Conservation (phyloP, 2,113 vertebrate species). For the chimpanzee (Pan troglodytes) region NHGRI_mPanTro3-v2.1_pri NC_072413.2:21697501-21698000, state of each 20-base stretch:
- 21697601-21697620: constrained; percentile 74
- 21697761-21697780: constrained; percentile 75
- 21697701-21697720: constrained; percentile 78
- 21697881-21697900: constrained; percentile 40
- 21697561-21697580: constrained; percentile 79
- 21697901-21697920: constrained; percentile 30
- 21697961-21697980: constrained; percentile 3
- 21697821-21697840: constrained; percentile 68
- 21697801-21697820: constrained; percentile 81
- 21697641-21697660: constrained; percentile 67
- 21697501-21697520: constrained; percentile 83
- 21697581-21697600: constrained; percentile 78
- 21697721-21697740: constrained; percentile 80
- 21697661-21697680: constrained; percentile 66
- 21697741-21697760: constrained; percentile 81
- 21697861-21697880: constrained; percentile 46
- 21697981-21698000: constrained; percentile 21
- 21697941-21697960: constrained; percentile 52
- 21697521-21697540: constrained; percentile 80
- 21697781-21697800: constrained; percentile 82
- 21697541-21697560: constrained; percentile 74
- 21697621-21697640: constrained; percentile 66
- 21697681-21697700: constrained; percentile 80
- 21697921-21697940: constrained; percentile 25
- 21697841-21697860: constrained; percentile 56